Evolutionary conservation across 2,797 vertebrate genomes (phyloP).

Genomic region (Momotus momota): DNA sequence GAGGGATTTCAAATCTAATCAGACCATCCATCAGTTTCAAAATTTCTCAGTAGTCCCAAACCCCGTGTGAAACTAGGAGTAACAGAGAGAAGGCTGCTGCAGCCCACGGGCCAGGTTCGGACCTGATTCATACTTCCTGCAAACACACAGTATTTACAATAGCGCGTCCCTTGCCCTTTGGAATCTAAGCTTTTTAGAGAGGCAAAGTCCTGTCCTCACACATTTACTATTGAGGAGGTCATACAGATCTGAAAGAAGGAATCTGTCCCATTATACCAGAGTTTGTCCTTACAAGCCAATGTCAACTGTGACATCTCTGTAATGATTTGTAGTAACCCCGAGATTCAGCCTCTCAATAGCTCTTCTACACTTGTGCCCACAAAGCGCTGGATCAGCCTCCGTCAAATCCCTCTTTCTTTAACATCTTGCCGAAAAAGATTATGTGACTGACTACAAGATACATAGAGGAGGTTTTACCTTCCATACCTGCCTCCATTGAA

Average conservation of each 20-base stretch:
- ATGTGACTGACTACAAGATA: neutral
- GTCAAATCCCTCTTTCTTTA: neutral
- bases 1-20: neutral
- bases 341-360: neutral
- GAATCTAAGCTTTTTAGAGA: neutral
- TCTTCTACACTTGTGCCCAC: neutral
- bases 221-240: fast-evolving
- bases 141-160: neutral
- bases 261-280: neutral
- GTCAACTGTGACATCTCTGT: fast-evolving
- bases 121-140: neutral
- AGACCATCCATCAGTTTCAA: neutral
- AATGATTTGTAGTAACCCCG: neutral
- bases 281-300: neutral
- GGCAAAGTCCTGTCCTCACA: neutral
- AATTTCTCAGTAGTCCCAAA: neutral
- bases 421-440: neutral
- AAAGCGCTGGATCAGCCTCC: neutral
- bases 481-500: neutral
- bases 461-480: neutral
- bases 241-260: neutral
- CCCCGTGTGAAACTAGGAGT: neutral
- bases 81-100: neutral
- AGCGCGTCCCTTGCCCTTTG: neutral
- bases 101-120: neutral